These are phyloP conservation scores for Ginglymostoma cirratum DNA, from an alignment of 2,113 vertebrate genomes.

Conservation along the genomic window DNA sequence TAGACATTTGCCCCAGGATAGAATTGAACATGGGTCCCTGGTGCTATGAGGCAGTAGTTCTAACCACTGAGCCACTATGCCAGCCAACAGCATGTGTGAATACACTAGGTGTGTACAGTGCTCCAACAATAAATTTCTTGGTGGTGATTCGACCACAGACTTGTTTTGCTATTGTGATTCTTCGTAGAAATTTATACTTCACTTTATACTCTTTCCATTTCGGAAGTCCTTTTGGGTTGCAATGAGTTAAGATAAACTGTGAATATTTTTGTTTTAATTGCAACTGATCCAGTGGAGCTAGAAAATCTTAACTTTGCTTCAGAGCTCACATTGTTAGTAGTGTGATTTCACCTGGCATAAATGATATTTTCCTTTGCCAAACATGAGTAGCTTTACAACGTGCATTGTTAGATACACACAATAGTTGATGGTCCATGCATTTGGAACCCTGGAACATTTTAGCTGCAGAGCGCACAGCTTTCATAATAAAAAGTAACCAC, in stretches of 20 bases:
- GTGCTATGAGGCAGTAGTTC: too few relatives aligned
- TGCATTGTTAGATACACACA: background rate
- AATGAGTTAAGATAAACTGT: background rate
- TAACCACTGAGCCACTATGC: too few relatives aligned
- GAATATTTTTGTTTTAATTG: background rate
- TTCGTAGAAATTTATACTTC: background rate
- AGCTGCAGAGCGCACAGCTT: constrained; percentile 38
- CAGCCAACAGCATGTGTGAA: background rate
- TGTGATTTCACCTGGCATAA: constrained; percentile 33
- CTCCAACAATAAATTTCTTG: background rate
- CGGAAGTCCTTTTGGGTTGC: background rate
- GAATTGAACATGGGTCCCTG: too few relatives aligned
- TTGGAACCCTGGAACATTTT: constrained; percentile 36
- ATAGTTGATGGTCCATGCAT: constrained; percentile 37
- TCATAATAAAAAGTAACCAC: constrained; percentile 39
- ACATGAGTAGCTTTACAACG: constrained; percentile 37
- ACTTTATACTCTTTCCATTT: background rate
- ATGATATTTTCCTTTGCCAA: constrained; percentile 36
- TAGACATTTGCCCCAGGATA: too few relatives aligned
- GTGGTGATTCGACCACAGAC: background rate
- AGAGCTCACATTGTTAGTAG: background rate
- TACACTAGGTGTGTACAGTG: background rate
- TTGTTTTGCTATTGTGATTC: background rate
- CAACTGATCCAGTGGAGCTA: too few relatives aligned
- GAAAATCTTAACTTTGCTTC: background rate